Percentiles rank a stretch among this genome's conserved stretches.
Conservation (phyloP, 2,797 vertebrate genomes). For the Lacerta viridis region DNA sequence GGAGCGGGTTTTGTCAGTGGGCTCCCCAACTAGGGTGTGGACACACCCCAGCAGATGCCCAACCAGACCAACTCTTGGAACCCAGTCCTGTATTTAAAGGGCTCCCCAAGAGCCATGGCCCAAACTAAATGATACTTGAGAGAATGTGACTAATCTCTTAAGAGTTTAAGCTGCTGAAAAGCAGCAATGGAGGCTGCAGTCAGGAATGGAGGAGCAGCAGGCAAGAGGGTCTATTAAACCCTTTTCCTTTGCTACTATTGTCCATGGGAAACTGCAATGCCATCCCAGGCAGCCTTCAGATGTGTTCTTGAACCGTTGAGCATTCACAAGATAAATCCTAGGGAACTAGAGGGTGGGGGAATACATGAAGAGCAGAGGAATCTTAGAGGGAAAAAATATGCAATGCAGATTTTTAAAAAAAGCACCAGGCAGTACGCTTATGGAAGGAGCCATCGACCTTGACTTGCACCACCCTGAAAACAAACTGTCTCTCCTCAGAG, state of each 20-base stretch:
- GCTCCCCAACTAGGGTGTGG: neutral
- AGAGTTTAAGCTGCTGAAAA: neutral
- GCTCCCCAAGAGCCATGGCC: neutral
- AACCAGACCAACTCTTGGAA: neutral
- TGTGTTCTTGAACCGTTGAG: neutral
- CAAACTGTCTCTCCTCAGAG: slow-evolving; percentile 29
- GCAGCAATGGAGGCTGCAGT: neutral
- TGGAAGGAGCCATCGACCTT: slow-evolving; percentile 40
- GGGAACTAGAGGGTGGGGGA: slow-evolving; percentile 28
- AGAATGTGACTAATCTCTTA: neutral
- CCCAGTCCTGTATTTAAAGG: neutral
- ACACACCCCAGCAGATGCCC: neutral
- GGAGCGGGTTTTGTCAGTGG: neutral
- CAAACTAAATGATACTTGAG: neutral
- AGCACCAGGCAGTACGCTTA: slow-evolving; percentile 40
- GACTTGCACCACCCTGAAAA: slow-evolving; percentile 29
- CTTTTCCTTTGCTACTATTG: neutral
- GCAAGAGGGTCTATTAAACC: neutral
- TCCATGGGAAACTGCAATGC: neutral
- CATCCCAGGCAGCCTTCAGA: neutral
- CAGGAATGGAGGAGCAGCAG: neutral
- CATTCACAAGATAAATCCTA: slow-evolving; percentile 39
- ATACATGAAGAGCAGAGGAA: slow-evolving; percentile 19
- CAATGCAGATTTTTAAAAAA: neutral
- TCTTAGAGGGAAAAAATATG: slow-evolving; percentile 32